Percentiles rank a stretch among this genome's conserved stretches.
phyloP scores from a whole-genome alignment of 2,888 invertebrate genomes.

The Trachelus tabidus region DNA sequence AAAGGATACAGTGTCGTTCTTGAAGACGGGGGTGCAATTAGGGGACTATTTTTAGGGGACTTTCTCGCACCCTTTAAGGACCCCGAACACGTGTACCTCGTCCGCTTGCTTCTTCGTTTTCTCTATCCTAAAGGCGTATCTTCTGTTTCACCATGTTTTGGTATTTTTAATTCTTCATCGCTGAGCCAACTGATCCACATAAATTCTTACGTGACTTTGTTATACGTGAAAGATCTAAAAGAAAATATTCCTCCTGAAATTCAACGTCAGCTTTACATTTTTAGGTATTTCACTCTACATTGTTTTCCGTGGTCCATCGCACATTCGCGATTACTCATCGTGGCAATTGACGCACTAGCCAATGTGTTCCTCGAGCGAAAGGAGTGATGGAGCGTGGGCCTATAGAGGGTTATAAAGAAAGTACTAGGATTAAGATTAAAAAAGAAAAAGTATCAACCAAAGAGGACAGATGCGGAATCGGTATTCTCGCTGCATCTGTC shows the following conservation, averaged over 20 bases:
- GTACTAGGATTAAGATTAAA: background rate
- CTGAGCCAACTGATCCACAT: background rate
- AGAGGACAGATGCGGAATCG: background rate
- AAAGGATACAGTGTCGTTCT: background rate
- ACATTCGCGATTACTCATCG: background rate
- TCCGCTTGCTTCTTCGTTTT: background rate
- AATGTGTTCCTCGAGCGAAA: background rate
- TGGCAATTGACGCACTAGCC: background rate
- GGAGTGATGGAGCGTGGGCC: background rate
- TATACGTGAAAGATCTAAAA: background rate
- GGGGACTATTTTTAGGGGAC: background rate
- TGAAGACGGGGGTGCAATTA: constrained; percentile 6
- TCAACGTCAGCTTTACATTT: background rate
- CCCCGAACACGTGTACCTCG: constrained; percentile 1
- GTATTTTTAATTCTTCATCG: background rate
- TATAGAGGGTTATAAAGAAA: background rate
- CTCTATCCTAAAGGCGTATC: background rate
- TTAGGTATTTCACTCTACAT: background rate
- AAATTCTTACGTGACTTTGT: background rate
- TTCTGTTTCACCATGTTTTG: background rate
- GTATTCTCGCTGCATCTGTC: background rate
- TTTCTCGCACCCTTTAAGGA: background rate
- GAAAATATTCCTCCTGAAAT: background rate
- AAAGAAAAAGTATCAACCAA: background rate
- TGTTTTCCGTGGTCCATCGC: background rate